Percentiles rank a stretch among this genome's conserved stretches.
Evolutionary conservation across 2,797 vertebrate genomes (phyloP).

Genomic region (Coccyzus lansbergi): DNA sequence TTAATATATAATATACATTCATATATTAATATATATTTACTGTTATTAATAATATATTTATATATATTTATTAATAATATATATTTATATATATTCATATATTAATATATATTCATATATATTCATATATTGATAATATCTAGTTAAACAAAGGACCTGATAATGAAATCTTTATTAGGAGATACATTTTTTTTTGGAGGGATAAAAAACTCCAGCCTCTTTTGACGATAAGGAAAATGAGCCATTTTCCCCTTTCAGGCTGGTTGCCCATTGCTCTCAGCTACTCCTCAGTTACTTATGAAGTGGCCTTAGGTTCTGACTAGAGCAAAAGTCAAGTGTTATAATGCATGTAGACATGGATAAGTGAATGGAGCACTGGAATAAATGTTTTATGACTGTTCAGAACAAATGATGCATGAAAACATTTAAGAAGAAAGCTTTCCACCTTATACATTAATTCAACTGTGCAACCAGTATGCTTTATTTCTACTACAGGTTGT

Average conservation of each 20-base stretch:
- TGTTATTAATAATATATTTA: too few species aligned
- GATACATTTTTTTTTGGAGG: background rate
- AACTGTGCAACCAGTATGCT: background rate
- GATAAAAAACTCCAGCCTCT: background rate
- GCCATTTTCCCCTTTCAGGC: background rate
- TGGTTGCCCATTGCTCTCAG: background rate
- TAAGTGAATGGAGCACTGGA: background rate
- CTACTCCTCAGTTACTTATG: background rate
- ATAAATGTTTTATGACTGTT: background rate
- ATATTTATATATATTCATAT: too few species aligned
- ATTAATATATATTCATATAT: too few species aligned
- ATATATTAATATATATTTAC: too few species aligned
- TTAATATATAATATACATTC: too few species aligned
- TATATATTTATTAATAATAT: too few species aligned
- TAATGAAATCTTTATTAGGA: background rate
- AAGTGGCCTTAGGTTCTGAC: background rate
- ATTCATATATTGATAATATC: too few species aligned
- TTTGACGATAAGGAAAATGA: background rate
- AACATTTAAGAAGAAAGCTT: background rate
- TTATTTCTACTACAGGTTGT: background rate
- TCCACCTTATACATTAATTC: background rate
- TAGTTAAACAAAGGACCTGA: background rate
- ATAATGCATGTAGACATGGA: conserved; percentile 21
- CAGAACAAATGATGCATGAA: conserved; percentile 1
- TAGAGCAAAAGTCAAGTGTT: background rate